Evolutionary conservation across 2,113 vertebrate species (phyloP).

Genomic region (Empidonax alnorum): DNA sequence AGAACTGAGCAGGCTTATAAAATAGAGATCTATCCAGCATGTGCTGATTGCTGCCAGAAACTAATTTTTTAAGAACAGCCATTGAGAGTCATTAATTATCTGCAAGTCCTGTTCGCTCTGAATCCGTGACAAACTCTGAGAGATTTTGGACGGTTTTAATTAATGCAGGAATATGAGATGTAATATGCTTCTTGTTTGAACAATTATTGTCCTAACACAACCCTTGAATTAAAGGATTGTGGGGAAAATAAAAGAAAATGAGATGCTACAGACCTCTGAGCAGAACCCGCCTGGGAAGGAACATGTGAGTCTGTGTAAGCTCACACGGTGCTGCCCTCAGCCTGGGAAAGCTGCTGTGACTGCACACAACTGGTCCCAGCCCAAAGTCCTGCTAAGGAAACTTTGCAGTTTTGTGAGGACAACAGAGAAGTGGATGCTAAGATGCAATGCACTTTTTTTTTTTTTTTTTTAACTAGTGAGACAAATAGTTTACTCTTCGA

Average conservation of each 20-base stretch:
- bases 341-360: neutral
- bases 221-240: conserved; percentile 38
- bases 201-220: conserved; percentile 44
- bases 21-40: conserved; percentile 27
- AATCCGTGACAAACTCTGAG: conserved; percentile 61
- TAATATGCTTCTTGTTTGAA: conserved; percentile 31
- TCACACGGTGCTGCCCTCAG: neutral
- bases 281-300: neutral
- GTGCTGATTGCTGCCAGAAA: conserved; percentile 50
- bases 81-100: conserved; percentile 70
- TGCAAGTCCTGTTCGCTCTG: conserved; percentile 36
- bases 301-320: neutral
- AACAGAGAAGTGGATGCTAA: neutral
- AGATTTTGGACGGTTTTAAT: conserved; percentile 61
- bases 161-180: conserved; percentile 43
- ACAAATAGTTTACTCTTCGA: neutral
- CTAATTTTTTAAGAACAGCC: conserved; percentile 44
- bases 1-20: conserved; percentile 27
- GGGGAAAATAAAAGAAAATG: neutral
- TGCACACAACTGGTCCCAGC: neutral
- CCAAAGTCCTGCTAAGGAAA: neutral
- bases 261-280: neutral
- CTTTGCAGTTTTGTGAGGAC: neutral
- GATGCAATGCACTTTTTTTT: neutral
- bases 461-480: neutral